Percentiles rank a stretch among this genome's conserved stretches.
These are phyloP conservation scores for Cyanistes caeruleus DNA, from an alignment of 2,113 vertebrate species.

Conservation along the genomic window DNA sequence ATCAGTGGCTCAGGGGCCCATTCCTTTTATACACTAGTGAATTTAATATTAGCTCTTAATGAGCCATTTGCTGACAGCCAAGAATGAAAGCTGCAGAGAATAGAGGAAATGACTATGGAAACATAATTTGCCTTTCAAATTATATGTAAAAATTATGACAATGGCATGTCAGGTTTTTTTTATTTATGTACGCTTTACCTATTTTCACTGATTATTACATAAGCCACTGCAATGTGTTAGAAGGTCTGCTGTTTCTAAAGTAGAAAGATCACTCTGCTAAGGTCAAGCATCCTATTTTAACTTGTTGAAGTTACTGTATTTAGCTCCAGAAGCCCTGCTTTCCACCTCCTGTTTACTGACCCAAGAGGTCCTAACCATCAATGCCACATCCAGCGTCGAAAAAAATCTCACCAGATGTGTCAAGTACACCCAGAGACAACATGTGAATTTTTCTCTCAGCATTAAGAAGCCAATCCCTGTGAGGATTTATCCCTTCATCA, in stretches of 20 bases:
- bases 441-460: not conserved
- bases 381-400: accelerated
- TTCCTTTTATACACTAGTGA: not conserved
- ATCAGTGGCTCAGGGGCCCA: constrained; percentile 26
- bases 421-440: not conserved
- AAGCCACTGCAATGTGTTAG: not conserved
- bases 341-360: not conserved
- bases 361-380: not conserved
- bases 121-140: constrained; percentile 16
- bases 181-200: not conserved
- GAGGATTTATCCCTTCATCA: not conserved
- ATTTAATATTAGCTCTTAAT: constrained; percentile 71
- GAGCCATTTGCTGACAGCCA: constrained; percentile 49
- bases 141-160: not conserved
- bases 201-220: not conserved
- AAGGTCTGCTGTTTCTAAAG: not conserved
- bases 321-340: not conserved
- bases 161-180: not conserved
- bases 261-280: not conserved
- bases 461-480: not conserved
- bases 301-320: not conserved
- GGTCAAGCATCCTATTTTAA: not conserved
- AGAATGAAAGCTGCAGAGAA: constrained; percentile 5
- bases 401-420: not conserved
- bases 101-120: constrained; percentile 12